These are phyloP conservation scores for Sylvilagus floridanus DNA, from an alignment of 2,797 vertebrate genomes.

Conservation along the genomic window DNA sequence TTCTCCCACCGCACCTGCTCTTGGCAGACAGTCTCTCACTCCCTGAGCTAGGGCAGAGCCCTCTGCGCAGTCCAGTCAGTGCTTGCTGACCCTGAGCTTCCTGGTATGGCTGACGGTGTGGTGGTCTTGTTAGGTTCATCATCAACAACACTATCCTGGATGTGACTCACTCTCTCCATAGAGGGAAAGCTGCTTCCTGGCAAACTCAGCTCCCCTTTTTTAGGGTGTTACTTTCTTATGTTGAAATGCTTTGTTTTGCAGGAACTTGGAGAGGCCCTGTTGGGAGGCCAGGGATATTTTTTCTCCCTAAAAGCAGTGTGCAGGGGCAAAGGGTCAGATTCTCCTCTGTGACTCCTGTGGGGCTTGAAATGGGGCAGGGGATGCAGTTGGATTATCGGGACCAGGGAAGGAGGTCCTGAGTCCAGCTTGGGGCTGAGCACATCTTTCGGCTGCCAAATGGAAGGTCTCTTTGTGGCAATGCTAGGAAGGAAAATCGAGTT, in stretches of 20 bases:
- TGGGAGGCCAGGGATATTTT: neutral
- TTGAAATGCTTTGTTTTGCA: neutral
- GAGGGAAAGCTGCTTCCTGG: neutral
- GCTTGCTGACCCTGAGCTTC: neutral
- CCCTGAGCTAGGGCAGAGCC: neutral
- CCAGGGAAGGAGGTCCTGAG: neutral
- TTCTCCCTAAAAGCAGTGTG: neutral
- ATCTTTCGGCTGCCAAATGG: slow-evolving; percentile 64
- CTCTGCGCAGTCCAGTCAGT: neutral
- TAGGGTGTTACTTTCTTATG: neutral
- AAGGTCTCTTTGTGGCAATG: slow-evolving; percentile 46
- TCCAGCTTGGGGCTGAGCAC: slow-evolving; percentile 39
- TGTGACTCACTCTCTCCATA: neutral
- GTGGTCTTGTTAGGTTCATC: neutral
- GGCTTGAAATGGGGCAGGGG: slow-evolving; percentile 37
- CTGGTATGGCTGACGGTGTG: too few relatives aligned
- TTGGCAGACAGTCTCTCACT: neutral
- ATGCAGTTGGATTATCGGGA: neutral
- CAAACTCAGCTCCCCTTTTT: neutral
- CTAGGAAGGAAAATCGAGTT: slow-evolving; percentile 48
- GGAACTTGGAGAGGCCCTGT: slow-evolving; percentile 2
- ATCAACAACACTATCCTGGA: neutral
- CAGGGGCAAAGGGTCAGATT: neutral
- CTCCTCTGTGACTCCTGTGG: neutral
- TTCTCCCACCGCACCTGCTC: neutral